Percentiles rank a stretch among this genome's conserved stretches.
phyloP scores from a whole-genome alignment of 2,797 vertebrate species.

The Amblyraja radiata region DNA sequence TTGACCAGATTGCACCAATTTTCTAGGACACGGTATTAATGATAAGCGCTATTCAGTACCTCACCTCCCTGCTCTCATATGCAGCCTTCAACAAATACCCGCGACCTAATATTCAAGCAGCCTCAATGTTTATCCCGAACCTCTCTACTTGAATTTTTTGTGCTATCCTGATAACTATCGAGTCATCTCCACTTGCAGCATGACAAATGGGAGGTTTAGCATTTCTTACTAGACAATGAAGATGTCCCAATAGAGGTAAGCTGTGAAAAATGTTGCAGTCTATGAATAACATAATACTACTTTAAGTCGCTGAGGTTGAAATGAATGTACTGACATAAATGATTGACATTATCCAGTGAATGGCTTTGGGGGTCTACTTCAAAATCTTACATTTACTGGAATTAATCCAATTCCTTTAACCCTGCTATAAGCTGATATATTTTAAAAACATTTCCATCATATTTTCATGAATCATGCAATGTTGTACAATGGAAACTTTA shows the following conservation, averaged over 20 bases:
- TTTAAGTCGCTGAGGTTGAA: not conserved
- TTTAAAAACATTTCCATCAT: not conserved
- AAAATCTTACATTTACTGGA: not conserved
- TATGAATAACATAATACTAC: not conserved
- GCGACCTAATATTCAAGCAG: not conserved
- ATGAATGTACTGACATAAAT: not conserved
- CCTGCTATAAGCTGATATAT: not conserved
- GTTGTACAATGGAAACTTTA: not conserved
- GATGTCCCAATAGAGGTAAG: not conserved
- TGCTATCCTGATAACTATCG: not conserved
- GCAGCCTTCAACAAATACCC: not conserved
- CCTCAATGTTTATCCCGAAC: not conserved
- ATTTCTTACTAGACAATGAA: constrained; percentile 1
- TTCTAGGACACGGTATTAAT: not conserved
- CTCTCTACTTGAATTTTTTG: not conserved
- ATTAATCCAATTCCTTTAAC: constrained; percentile 1
- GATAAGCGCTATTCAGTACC: not conserved
- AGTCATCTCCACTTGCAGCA: not conserved
- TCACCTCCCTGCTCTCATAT: not conserved
- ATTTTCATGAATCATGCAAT: not conserved
- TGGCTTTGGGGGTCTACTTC: not conserved
- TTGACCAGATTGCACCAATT: not conserved
- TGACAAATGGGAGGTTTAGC: constrained; percentile 6
- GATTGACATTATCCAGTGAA: constrained; percentile 10
- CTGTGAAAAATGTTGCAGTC: not conserved